Percentiles rank a stretch among this genome's conserved stretches.
These are phyloP conservation scores for Antechinus flavipes DNA, from an alignment of 2,113 vertebrate genomes.

Conservation along the genomic window DNA sequence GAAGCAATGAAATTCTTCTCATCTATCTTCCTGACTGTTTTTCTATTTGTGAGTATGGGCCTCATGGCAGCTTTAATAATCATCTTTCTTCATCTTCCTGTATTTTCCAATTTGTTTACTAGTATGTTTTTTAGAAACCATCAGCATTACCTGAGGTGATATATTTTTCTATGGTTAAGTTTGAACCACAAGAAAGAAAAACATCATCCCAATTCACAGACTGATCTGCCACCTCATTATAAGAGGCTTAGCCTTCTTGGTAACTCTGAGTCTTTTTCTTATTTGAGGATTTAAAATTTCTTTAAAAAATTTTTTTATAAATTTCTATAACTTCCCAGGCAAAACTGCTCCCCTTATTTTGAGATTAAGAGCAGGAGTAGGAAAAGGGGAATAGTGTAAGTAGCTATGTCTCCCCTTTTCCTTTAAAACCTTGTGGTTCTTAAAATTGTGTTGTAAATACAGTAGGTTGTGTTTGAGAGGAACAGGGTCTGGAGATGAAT, in stretches of 20 bases:
- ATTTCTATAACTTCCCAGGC: background rate
- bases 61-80: background rate
- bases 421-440: background rate
- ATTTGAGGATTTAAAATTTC: background rate
- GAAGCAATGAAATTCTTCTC: background rate
- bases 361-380: background rate
- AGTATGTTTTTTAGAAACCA: background rate
- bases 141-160: background rate
- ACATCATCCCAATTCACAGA: background rate
- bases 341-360: background rate
- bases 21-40: background rate
- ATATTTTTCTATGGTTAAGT: background rate
- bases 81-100: background rate
- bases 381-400: background rate
- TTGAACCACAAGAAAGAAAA: background rate
- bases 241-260: background rate
- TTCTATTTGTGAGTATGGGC: background rate
- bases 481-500: background rate
- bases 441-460: background rate
- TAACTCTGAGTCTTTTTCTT: background rate
- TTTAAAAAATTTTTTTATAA: background rate
- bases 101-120: background rate
- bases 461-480: background rate
- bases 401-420: background rate
- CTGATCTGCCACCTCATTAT: background rate